These are phyloP conservation scores for Epinotia bilunana DNA, from an alignment of 2,888 invertebrate species.

Conservation along the genomic window DNA sequence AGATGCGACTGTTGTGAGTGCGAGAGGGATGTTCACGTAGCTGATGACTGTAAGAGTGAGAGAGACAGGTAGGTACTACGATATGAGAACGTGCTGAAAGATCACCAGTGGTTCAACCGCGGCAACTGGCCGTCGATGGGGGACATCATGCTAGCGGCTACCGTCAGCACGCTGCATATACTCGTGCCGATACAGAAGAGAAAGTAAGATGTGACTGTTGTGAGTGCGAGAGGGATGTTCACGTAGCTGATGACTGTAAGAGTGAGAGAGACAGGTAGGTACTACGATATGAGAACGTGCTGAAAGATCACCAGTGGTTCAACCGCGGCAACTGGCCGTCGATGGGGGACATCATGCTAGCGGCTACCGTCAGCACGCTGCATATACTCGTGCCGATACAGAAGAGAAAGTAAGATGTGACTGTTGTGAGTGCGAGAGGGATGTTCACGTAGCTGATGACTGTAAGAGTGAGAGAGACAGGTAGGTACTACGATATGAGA, in stretches of 20 bases:
- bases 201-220: slow-evolving; percentile 51
- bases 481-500: too few species aligned
- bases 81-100: slow-evolving; percentile 61
- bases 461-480: too few species aligned
- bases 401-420: slow-evolving; percentile 54
- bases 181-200: slow-evolving; percentile 64
- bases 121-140: slow-evolving; percentile 62
- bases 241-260: too few species aligned
- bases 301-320: slow-evolving; percentile 59
- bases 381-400: slow-evolving; percentile 66
- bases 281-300: slow-evolving; percentile 62
- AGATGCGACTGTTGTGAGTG: too few species aligned
- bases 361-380: slow-evolving; percentile 67
- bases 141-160: slow-evolving; percentile 65
- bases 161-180: slow-evolving; percentile 65
- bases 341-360: slow-evolving; percentile 65
- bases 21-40: too few species aligned
- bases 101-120: slow-evolving; percentile 58
- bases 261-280: too few species aligned
- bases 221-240: not conserved
- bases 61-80: slow-evolving; percentile 58
- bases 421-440: not conserved
- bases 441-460: too few species aligned
- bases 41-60: too few species aligned
- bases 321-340: slow-evolving; percentile 59